phyloP scores from a whole-genome alignment of 2,797 vertebrate genomes.

The Bovichtus variegatus region DNA sequence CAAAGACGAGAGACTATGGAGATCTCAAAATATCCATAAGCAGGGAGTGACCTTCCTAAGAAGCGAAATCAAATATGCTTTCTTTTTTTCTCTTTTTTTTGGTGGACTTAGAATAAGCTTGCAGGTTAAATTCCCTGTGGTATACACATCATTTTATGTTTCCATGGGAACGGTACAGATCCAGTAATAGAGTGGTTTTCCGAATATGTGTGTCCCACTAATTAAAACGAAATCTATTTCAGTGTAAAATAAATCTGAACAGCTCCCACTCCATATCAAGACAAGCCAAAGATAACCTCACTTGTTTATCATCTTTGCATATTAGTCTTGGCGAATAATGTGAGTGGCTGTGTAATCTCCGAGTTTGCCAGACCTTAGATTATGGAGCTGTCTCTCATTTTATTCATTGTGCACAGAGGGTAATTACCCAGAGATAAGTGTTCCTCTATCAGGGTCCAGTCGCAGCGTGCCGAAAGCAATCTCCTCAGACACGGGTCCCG shows the following conservation, averaged over 20 bases:
- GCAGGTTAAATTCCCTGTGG: slow-evolving; percentile 38
- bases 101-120: slow-evolving; percentile 33
- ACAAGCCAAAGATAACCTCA: slow-evolving; percentile 70
- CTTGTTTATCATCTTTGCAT: slow-evolving; percentile 80
- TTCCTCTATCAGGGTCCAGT: slow-evolving; percentile 71
- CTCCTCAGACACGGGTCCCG: slow-evolving; percentile 73
- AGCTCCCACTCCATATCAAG: slow-evolving; percentile 58
- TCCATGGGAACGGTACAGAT: slow-evolving; percentile 43
- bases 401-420: slow-evolving; percentile 82
- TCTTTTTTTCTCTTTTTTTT: slow-evolving; percentile 28
- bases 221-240: slow-evolving; percentile 76
- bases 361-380: slow-evolving; percentile 79
- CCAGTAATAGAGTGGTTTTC: slow-evolving; percentile 51
- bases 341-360: slow-evolving; percentile 74
- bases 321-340: slow-evolving; percentile 74
- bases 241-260: slow-evolving; percentile 64
- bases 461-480: slow-evolving; percentile 70
- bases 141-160: slow-evolving; percentile 39
- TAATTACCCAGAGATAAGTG: slow-evolving; percentile 86
- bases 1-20: slow-evolving; percentile 72
- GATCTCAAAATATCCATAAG: slow-evolving; percentile 73
- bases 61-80: slow-evolving; percentile 59
- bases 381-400: slow-evolving; percentile 83
- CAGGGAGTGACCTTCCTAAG: slow-evolving; percentile 62
- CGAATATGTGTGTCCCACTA: slow-evolving; percentile 53